Base-by-base conservation (phyloP, 1,140 invertebrate genomes). In the Dinothrombium tinctorium region DNA sequence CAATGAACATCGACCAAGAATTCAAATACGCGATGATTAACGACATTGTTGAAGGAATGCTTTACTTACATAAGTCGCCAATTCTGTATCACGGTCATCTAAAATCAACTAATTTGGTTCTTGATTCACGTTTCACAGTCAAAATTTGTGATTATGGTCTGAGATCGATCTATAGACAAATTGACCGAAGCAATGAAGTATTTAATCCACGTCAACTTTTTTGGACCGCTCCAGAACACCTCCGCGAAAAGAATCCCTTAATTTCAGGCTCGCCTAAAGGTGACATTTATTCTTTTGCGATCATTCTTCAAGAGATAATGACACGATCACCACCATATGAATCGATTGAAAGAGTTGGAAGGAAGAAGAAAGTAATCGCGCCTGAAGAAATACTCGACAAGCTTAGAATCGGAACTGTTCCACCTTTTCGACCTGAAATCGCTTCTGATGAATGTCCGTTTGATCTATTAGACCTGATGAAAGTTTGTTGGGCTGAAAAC, bases 71-170 rank as follows among this genome's bases (percentile, higher is more conserved):
- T 28, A 8, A 28, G 7, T 28, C 26, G 7, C 7, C 7, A n/a
- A 28, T 8, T 28, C 7, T 28, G 26, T 28, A 7, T 8, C 26
- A 28, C n/a, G 26, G 26, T 8, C 7, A 28, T 28, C 26, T 28
- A n/a, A 28, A 28, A 28, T 28, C 26, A 28, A 8, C 26, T 8
- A 28, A 28, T 28, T 28, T 90, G 58, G 79, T 98, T 0, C 86
- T 99, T 0, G 90, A 98, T 54, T 86, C 80, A 15, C 68, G 89
- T 22, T 98, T 98, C 56, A 86, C 94, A 0, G 63, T 98, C 1
- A 98, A 98, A 67, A 78, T 98, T 28, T 77, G 87, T 0, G 89
- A 96, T 57, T 99, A 95, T 56, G 92, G 92, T 3, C 60, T 98
- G 0, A 76, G 73, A 4, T 60, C 72, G 4, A 67, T 73, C 26